phyloP scores from a whole-genome alignment of 1,140 invertebrate genomes.

The Ladona fulva region DNA sequence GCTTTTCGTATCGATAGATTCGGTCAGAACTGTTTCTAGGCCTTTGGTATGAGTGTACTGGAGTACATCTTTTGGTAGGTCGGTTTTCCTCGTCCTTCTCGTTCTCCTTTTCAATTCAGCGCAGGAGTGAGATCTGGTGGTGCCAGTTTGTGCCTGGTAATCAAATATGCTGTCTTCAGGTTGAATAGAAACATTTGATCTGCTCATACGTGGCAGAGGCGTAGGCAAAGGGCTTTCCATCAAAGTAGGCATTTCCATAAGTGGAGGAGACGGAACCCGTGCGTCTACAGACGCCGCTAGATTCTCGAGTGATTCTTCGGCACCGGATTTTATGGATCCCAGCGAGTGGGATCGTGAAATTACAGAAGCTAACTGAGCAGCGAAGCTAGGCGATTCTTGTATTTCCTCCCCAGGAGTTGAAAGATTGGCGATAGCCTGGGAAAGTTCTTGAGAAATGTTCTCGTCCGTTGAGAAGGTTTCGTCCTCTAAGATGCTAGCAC shows the following conservation, averaged over 20 bases:
- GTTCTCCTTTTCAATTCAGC: not conserved
- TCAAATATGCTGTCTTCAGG: not conserved
- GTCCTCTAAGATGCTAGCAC: too few relatives aligned
- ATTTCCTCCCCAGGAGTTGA: too few relatives aligned
- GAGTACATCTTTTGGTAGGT: too few relatives aligned
- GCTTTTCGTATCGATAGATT: not conserved
- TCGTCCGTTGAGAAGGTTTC: too few relatives aligned
- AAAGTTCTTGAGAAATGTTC: too few relatives aligned
- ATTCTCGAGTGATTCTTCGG: not conserved
- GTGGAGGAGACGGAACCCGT: not conserved
- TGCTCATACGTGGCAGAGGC: not conserved
- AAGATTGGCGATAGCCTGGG: too few relatives aligned
- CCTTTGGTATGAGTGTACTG: too few relatives aligned
- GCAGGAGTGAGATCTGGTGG: not conserved
- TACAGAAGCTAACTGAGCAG: too few relatives aligned
- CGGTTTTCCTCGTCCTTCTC: not conserved
- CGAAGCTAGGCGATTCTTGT: too few relatives aligned
- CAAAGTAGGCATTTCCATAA: not conserved
- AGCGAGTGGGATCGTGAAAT: not conserved
- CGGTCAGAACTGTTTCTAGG: not conserved
- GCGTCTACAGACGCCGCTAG: not conserved
- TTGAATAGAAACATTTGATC: not conserved
- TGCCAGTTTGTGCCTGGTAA: not conserved
- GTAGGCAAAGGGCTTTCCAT: not conserved
- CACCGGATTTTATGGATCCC: not conserved